Evolutionary conservation across 2,113 vertebrate genomes (phyloP).

Genomic region (Bubalus kerabau): DNA sequence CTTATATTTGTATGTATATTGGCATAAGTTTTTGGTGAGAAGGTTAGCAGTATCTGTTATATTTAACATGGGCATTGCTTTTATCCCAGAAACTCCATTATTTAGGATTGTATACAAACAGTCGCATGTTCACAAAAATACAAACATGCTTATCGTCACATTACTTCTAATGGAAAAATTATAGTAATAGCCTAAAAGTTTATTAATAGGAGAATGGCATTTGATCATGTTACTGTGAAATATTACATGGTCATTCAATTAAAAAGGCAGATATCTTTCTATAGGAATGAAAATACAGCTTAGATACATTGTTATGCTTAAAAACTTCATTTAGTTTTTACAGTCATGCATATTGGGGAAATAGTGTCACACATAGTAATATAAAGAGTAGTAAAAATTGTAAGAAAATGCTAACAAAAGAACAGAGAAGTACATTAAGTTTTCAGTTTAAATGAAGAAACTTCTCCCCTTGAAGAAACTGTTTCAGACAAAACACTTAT

Average conservation of each 20-base stretch:
- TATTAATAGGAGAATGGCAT: background rate
- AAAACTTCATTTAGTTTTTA: background rate
- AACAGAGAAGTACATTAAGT: background rate
- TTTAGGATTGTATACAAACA: background rate
- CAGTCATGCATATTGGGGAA: background rate
- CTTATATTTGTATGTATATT: conserved; percentile 6
- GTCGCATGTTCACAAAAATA: background rate
- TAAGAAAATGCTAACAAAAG: background rate
- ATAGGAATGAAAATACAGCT: background rate
- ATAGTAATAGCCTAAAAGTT: background rate
- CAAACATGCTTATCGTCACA: background rate
- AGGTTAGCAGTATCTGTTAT: background rate
- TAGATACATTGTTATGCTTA: background rate
- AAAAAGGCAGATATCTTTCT: background rate
- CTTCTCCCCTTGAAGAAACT: background rate
- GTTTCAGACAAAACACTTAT: background rate
- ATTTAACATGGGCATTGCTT: background rate
- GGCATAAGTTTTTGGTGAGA: background rate
- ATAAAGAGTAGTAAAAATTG: background rate
- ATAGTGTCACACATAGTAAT: background rate
- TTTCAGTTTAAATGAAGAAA: background rate
- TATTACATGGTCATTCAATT: background rate
- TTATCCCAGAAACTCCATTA: background rate
- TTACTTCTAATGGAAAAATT: background rate
- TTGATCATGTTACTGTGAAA: background rate